Percentiles rank a stretch among this genome's conserved stretches.
These are phyloP conservation scores for Petromus typicus DNA, from an alignment of 2,113 vertebrate species.

Conservation along the genomic window DNA sequence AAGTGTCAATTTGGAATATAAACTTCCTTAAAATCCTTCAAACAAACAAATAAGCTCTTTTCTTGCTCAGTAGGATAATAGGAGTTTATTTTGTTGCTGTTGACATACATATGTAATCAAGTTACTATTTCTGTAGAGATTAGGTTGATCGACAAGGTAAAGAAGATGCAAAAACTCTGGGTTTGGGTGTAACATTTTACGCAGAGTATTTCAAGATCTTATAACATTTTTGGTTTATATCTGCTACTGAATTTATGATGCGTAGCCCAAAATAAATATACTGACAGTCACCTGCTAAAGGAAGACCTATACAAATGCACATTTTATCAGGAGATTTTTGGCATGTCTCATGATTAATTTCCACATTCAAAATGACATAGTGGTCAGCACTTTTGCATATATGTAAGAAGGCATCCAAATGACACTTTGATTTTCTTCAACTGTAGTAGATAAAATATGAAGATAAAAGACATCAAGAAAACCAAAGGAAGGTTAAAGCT, in stretches of 20 bases:
- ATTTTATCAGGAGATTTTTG: not conserved
- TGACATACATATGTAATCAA: constrained; percentile 45
- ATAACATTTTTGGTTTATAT: not conserved
- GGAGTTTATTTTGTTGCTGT: constrained; percentile 31
- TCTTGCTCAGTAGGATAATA: constrained; percentile 69
- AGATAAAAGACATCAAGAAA: not conserved
- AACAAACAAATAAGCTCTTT: not conserved
- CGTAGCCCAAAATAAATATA: not conserved
- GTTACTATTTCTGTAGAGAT: constrained; percentile 47
- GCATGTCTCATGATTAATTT: not conserved
- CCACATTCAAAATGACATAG: not conserved
- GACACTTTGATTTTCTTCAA: not conserved
- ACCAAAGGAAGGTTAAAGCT: too few species aligned
- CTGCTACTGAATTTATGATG: not conserved
- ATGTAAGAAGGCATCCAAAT: not conserved
- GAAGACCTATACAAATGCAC: constrained; percentile 37
- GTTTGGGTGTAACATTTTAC: not conserved
- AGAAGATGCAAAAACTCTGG: constrained; percentile 8
- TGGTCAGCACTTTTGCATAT: not conserved
- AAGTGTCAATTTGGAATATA: constrained; percentile 76
- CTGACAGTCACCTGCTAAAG: constrained; percentile 13
- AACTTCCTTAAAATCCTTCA: constrained; percentile 57
- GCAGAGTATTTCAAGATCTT: not conserved
- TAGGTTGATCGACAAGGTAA: constrained; percentile 42
- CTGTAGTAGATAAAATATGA: not conserved